Conservation (phyloP, 2,888 invertebrate genomes). For the Limnephilus marmoratus region DNA sequence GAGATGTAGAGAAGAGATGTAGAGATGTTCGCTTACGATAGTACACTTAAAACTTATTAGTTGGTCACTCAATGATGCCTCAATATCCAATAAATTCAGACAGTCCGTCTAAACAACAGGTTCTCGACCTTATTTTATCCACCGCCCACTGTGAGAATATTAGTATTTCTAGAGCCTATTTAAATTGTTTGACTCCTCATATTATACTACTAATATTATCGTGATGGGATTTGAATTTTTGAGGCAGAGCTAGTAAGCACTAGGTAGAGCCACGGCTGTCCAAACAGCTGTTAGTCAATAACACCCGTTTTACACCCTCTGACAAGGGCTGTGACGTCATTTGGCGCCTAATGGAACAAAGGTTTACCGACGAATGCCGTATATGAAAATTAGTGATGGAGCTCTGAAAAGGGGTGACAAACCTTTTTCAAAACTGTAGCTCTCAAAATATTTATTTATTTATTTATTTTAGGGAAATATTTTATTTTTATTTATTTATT, state of each 20-base stretch:
- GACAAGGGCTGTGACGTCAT: background rate
- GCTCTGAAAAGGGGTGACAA: background rate
- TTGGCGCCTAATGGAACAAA: background rate
- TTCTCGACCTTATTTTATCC: too few relatives aligned
- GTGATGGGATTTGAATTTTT: background rate
- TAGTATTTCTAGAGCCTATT: too few relatives aligned
- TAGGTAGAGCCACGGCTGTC: background rate
- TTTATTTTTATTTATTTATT: too few relatives aligned
- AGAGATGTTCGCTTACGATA: too few relatives aligned
- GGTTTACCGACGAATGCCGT: background rate
- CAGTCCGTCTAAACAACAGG: too few relatives aligned
- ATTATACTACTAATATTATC: background rate
- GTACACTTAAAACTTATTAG: too few relatives aligned
- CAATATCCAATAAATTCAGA: too few relatives aligned
- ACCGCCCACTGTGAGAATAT: too few relatives aligned
- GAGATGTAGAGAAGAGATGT: too few relatives aligned
- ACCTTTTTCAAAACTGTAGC: background rate
- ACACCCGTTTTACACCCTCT: conserved; percentile 2
- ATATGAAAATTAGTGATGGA: background rate
- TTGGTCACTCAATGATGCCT: too few relatives aligned
- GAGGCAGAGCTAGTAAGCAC: background rate
- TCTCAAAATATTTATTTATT: background rate
- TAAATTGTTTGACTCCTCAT: background rate
- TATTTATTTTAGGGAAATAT: too few relatives aligned
- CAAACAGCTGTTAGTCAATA: background rate